These are phyloP conservation scores for Ypsolopha scabrella DNA, from an alignment of 2,888 invertebrate species.

Conservation along the genomic window DNA sequence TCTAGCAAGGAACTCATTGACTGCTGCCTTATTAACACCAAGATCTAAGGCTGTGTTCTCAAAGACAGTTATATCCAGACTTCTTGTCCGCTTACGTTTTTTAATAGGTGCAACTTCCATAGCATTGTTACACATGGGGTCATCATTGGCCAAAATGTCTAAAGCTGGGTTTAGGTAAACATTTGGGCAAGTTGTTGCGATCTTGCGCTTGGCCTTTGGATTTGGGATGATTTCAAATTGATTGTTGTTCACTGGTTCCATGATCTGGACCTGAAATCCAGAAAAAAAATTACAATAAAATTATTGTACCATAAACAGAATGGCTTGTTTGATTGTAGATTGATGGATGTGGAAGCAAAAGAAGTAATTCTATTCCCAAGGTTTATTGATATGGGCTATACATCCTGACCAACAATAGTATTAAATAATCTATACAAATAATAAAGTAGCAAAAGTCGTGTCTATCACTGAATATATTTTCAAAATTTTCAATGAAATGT, in stretches of 20 bases:
- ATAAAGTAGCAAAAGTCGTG: no score
- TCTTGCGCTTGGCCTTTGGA: conserved; percentile 47
- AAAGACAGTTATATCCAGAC: conserved; percentile 45
- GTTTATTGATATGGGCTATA: no score
- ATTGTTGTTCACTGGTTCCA: conserved; percentile 55
- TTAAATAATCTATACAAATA: no score
- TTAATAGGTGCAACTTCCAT: conserved; percentile 60
- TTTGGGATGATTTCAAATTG: conserved; percentile 53
- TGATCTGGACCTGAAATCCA: conserved; percentile 17
- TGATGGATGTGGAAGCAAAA: no score
- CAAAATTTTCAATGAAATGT: no score
- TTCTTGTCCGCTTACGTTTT: conserved; percentile 47
- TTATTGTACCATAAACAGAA: no score
- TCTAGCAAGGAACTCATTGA: conserved; percentile 44
- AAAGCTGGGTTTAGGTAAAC: conserved; percentile 57
- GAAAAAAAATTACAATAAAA: conserved; percentile 8
- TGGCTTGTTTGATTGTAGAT: no score
- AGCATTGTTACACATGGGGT: conserved; percentile 58
- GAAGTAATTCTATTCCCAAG: no score
- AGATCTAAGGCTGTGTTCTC: conserved; percentile 56
- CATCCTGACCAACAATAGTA: no score
- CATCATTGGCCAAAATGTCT: conserved; percentile 56
- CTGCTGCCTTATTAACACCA: conserved; percentile 40
- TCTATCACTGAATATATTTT: no score
- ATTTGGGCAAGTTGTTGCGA: conserved; percentile 38